These are phyloP conservation scores for Gnathonemus longibarbis DNA, from an alignment of 2,113 vertebrate species.

Conservation along the genomic window DNA sequence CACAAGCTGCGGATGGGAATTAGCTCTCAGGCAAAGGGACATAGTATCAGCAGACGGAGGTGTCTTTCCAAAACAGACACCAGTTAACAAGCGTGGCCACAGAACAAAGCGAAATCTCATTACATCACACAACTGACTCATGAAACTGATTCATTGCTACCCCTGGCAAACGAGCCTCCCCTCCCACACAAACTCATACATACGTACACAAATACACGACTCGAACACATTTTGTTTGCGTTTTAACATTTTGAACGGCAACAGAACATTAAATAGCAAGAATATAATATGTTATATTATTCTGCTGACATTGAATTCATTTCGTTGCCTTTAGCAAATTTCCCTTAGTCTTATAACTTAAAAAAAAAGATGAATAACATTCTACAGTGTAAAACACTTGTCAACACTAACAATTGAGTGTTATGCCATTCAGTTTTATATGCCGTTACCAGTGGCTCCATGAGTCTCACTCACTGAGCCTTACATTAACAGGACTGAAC, in stretches of 20 bases:
- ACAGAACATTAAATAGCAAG: not conserved
- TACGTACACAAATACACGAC: not conserved
- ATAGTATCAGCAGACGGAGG: not conserved
- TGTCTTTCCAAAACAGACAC: not conserved
- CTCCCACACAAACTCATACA: not conserved
- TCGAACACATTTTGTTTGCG: not conserved
- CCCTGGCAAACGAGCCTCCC: too few species aligned
- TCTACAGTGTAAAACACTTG: not conserved
- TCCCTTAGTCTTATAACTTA: not conserved
- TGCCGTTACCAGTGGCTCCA: not conserved
- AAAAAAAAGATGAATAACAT: not conserved
- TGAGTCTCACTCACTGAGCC: not conserved
- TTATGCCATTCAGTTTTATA: not conserved
- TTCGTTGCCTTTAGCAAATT: not conserved
- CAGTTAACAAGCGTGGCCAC: not conserved
- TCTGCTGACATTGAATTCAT: not conserved
- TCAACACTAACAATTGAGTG: not conserved
- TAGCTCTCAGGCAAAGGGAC: not conserved
- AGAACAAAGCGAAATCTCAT: not conserved
- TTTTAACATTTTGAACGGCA: not conserved
- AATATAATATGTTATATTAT: not conserved
- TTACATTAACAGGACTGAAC: not conserved
- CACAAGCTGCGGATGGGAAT: not conserved
- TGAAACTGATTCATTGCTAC: constrained; percentile 1
- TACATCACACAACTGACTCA: constrained; percentile 8